Conservation (phyloP, 2,797 vertebrate species). For the Leptoclinus maculatus region DNA sequence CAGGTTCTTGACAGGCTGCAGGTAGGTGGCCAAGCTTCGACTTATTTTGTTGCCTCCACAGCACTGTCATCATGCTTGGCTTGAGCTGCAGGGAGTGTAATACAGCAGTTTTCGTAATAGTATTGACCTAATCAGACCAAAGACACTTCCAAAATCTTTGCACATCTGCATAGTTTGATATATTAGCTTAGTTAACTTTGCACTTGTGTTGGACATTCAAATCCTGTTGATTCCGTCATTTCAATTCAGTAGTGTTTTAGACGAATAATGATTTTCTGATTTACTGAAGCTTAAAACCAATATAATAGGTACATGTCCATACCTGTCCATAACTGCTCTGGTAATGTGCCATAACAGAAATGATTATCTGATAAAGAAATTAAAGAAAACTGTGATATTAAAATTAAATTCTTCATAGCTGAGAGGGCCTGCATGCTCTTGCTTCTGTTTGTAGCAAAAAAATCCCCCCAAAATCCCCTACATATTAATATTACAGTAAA, state of each 20-base stretch:
- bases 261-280: constrained; percentile 14
- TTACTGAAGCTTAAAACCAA: constrained; percentile 3
- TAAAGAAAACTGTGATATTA: constrained; percentile 9
- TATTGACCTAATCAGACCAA: constrained; percentile 31
- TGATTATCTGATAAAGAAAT: not conserved
- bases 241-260: not conserved
- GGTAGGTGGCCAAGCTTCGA: constrained; percentile 43
- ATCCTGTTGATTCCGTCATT: not conserved
- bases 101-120: constrained; percentile 29
- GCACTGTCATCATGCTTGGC: constrained; percentile 27
- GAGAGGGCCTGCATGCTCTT: not conserved
- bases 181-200: not conserved
- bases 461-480: not conserved
- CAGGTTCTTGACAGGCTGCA: constrained; percentile 42
- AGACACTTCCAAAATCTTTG: constrained; percentile 17
- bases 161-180: not conserved
- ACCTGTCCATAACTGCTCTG: constrained; percentile 5
- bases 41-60: constrained; percentile 36
- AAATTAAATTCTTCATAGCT: constrained; percentile 1
- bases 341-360: constrained; percentile 9
- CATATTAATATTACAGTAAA: constrained; percentile 30
- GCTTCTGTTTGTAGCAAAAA: constrained; percentile 16
- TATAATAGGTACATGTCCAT: constrained; percentile 31
- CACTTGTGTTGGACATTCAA: not conserved
- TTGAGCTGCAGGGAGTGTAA: constrained; percentile 29